A percentile compares a stretch with the other conserved stretches of the same genome.
Conservation (phyloP, 2,797 vertebrate species). For the Tapirus indicus region DNA sequence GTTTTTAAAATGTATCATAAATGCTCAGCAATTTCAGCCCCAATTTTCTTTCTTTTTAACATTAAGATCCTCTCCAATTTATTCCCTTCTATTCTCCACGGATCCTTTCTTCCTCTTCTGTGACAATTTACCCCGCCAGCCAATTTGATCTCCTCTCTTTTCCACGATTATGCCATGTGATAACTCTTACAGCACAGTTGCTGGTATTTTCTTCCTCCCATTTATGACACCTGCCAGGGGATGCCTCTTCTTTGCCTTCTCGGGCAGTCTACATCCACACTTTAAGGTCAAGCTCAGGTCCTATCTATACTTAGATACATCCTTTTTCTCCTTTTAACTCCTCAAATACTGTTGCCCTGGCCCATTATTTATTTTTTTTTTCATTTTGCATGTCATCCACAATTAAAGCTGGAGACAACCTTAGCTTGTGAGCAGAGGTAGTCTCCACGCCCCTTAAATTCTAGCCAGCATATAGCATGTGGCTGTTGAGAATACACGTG, state of each 20-base stretch:
- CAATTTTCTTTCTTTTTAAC: neutral
- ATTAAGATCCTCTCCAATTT: neutral
- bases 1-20: slow-evolving; percentile 65
- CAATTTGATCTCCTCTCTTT: neutral
- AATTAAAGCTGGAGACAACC: neutral
- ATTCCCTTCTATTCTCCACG: neutral
- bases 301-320: neutral
- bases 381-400: neutral
- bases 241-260: neutral
- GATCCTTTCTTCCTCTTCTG: neutral
- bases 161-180: neutral
- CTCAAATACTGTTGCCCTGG: neutral
- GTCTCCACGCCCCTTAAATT: neutral
- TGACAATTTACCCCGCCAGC: neutral
- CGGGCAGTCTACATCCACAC: no score
- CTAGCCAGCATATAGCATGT: neutral
- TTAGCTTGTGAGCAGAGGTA: neutral
- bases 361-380: neutral
- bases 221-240: neutral
- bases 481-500: neutral
- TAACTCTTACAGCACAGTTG: neutral
- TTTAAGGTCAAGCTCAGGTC: neutral
- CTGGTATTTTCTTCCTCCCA: neutral
- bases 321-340: neutral
- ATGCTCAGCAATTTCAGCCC: slow-evolving; percentile 20